phyloP scores from a whole-genome alignment of 2,797 vertebrate genomes.

The Chrosomus eos region DNA sequence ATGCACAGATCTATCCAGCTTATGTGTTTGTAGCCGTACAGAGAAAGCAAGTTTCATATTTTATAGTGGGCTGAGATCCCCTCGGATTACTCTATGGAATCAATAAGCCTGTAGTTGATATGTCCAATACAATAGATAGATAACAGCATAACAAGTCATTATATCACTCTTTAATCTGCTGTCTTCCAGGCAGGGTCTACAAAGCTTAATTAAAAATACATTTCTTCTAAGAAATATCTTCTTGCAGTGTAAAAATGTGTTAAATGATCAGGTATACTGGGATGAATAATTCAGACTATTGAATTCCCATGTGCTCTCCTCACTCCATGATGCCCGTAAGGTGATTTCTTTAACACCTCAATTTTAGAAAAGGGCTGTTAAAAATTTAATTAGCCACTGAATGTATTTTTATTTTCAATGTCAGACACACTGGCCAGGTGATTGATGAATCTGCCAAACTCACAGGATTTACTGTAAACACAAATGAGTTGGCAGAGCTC shows the following conservation, averaged over 20 bases:
- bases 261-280: slow-evolving; percentile 23
- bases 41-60: slow-evolving; percentile 1
- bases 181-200: background rate
- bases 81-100: slow-evolving; percentile 28
- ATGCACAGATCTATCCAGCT: background rate
- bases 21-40: background rate
- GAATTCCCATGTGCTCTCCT: slow-evolving; percentile 65
- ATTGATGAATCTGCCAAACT: slow-evolving; percentile 25
- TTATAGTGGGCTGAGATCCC: background rate
- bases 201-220: slow-evolving; percentile 24
- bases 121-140: slow-evolving; percentile 11
- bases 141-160: slow-evolving; percentile 33
- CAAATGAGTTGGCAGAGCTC: no score
- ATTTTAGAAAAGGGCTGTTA: slow-evolving; percentile 71
- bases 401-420: slow-evolving; percentile 73
- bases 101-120: slow-evolving; percentile 21
- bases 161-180: slow-evolving; percentile 15
- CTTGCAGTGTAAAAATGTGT: background rate
- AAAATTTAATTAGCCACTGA: slow-evolving; percentile 77
- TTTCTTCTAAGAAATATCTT: background rate
- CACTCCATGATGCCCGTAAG: slow-evolving; percentile 64
- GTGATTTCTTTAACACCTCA: slow-evolving; percentile 39
- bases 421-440: slow-evolving; percentile 46
- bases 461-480: background rate
- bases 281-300: slow-evolving; percentile 73